Percentiles rank a stretch among this genome's conserved stretches.
phyloP scores from a whole-genome alignment of 2,113 vertebrate genomes.

The Vulpes lagopus region DNA sequence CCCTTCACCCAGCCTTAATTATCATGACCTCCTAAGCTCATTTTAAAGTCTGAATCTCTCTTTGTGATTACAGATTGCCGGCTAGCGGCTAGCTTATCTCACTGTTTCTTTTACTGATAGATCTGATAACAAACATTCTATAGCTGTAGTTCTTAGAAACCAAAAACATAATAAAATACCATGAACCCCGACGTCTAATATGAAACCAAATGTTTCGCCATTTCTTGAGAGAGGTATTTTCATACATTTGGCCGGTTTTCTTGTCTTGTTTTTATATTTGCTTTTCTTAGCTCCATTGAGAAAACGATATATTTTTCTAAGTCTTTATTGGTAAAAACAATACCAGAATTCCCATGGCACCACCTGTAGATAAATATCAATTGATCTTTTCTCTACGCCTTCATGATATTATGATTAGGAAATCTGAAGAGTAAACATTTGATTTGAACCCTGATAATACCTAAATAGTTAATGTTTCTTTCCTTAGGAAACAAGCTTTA shows the following conservation, averaged over 20 bases:
- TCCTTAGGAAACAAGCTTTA: background rate
- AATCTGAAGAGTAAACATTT: conserved; percentile 43
- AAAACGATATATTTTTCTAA: background rate
- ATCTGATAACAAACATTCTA: background rate
- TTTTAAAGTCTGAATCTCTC: background rate
- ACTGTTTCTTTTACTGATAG: background rate
- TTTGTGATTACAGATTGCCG: background rate
- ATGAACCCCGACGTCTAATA: background rate
- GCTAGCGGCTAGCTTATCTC: background rate
- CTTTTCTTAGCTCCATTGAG: background rate
- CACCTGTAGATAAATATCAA: background rate
- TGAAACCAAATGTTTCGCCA: background rate
- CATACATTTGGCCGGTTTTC: background rate
- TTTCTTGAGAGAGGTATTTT: conserved; percentile 45
- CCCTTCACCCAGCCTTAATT: background rate
- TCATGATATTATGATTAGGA: background rate
- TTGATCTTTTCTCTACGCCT: background rate
- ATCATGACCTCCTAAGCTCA: background rate
- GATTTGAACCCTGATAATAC: background rate
- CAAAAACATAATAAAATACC: background rate
- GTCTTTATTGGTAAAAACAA: background rate
- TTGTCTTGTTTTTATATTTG: conserved; percentile 26
- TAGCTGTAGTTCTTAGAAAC: background rate
- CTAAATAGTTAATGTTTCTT: conserved; percentile 18
- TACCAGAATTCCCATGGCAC: background rate